Conservation (phyloP, 2,113 vertebrate species). For the Caranx melampygus region DNA sequence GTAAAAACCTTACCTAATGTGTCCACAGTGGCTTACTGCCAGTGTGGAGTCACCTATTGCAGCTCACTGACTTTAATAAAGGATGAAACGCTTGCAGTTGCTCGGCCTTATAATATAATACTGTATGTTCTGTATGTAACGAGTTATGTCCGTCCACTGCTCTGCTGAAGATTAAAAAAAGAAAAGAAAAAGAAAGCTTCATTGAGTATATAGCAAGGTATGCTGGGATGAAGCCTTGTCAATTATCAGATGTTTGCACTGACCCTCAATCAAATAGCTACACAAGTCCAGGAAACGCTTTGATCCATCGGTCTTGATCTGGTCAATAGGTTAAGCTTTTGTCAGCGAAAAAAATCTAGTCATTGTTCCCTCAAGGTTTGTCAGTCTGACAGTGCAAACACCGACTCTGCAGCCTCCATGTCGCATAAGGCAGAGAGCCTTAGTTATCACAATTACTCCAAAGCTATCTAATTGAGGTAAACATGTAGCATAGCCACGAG, state of each 20-base stretch:
- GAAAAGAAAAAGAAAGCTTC: not conserved
- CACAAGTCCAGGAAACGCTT: not conserved
- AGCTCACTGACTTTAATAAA: constrained; percentile 11
- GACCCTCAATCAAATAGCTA: constrained; percentile 7
- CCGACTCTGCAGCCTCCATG: not conserved
- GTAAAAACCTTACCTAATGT: not conserved
- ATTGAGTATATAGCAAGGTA: not conserved
- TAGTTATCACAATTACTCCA: too few species aligned
- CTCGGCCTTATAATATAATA: not conserved
- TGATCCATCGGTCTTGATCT: not conserved
- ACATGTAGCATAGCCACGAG: too few species aligned
- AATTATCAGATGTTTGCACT: constrained; percentile 2
- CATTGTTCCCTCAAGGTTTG: not conserved
- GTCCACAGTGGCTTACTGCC: not conserved
- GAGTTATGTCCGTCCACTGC: not conserved
- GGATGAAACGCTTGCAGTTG: constrained; percentile 1
- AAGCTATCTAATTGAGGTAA: too few species aligned
- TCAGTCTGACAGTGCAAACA: not conserved
- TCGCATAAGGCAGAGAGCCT: too few species aligned
- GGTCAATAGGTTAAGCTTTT: constrained; percentile 20
- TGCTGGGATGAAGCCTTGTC: constrained; percentile 10
- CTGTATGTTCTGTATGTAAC: not conserved
- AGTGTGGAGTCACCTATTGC: not conserved
- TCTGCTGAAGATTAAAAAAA: constrained; percentile 1
- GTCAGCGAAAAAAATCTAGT: not conserved